A percentile compares a stretch with the other conserved stretches of the same genome.
Evolutionary conservation across 2,888 invertebrate genomes (phyloP).

Genomic region (Stenodera caucasica): DNA sequence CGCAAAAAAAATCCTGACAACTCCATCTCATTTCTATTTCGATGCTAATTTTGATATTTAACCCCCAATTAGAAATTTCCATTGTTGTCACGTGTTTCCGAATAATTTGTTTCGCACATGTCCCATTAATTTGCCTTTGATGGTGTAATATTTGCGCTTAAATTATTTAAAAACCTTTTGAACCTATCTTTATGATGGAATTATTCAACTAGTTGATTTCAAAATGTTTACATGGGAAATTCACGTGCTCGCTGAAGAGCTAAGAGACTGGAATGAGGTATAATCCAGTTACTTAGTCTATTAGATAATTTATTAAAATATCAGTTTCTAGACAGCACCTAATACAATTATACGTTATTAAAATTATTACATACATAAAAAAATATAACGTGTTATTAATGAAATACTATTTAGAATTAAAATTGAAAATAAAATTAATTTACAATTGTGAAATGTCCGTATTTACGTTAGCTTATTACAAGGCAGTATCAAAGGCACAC

Average conservation of each 20-base stretch:
- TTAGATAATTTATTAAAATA: constrained; percentile 5
- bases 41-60: too few relatives aligned
- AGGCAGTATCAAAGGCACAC: constrained; percentile 30
- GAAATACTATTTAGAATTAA: neutral
- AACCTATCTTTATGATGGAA: neutral
- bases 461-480: constrained; percentile 12
- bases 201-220: neutral
- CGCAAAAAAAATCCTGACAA: too few relatives aligned
- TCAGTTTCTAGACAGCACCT: neutral
- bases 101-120: neutral
- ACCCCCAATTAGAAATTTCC: too few relatives aligned
- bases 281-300: too few relatives aligned
- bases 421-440: neutral
- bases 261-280: too few relatives aligned
- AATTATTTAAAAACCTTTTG: neutral
- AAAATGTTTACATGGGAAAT: too few relatives aligned
- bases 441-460: neutral
- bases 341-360: neutral
- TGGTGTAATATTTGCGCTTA: neutral
- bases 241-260: too few relatives aligned
- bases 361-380: constrained; percentile 3
- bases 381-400: neutral
- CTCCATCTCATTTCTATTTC: too few relatives aligned
- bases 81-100: neutral
- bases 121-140: neutral